Percentiles rank a stretch among this genome's conserved stretches.
These are phyloP conservation scores for Amphimedon queenslandica DNA, from an alignment of 37 sponge, comb jelly and placozoan species.

Conservation along the genomic window DNA sequence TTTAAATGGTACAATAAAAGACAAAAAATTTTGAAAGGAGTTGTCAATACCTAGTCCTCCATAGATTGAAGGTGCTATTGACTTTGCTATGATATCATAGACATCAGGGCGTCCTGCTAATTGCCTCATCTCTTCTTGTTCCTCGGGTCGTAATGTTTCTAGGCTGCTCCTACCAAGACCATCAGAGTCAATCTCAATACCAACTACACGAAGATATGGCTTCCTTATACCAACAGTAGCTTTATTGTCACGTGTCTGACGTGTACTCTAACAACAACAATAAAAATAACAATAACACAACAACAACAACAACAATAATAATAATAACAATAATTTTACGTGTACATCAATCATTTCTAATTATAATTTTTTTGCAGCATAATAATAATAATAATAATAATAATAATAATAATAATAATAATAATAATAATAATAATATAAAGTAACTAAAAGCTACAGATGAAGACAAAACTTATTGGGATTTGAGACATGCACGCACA, in stretches of 20 bases:
- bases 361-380: no score
- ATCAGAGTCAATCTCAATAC: slow-evolving; percentile 82
- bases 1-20: no score
- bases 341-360: background rate
- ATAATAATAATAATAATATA: no score
- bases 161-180: slow-evolving; percentile 80
- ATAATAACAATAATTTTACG: no score
- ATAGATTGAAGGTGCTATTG: slow-evolving; percentile 97
- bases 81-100: slow-evolving; percentile 72
- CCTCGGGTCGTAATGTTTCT: slow-evolving; percentile 74
- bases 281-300: background rate
- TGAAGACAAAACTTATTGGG: no score
- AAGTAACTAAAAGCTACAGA: no score
- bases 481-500: no score
- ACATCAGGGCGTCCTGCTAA: slow-evolving; percentile 85
- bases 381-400: no score
- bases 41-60: slow-evolving; percentile 93
- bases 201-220: slow-evolving; percentile 95
- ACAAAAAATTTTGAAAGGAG: no score
- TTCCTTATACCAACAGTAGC: slow-evolving; percentile 87
- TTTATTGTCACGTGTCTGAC: slow-evolving; percentile 34
- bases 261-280: no score
- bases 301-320: no score
- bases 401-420: no score
- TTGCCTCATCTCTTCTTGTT: slow-evolving; percentile 84